A percentile compares a stretch with the other conserved stretches of the same genome.
Evolutionary conservation across 2,113 vertebrate species (phyloP).

Genomic region (Electrona antarctica): DNA sequence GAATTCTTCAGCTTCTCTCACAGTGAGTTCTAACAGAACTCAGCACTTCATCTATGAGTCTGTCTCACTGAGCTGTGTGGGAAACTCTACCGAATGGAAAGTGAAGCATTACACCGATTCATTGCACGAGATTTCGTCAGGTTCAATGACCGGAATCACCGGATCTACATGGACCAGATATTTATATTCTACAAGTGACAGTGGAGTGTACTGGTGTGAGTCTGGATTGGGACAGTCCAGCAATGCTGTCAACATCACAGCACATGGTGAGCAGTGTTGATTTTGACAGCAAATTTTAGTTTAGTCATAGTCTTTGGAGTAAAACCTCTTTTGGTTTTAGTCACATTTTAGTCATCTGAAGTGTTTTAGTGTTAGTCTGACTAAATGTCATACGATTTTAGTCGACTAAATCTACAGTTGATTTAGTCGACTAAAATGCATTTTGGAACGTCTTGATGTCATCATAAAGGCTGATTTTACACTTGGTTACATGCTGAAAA

Average conservation of each 20-base stretch:
- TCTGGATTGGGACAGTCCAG: conserved; percentile 43
- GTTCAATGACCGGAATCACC: background rate
- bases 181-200: fast-evolving
- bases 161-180: conserved; percentile 7
- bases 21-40: conserved; percentile 28
- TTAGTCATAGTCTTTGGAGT: no score
- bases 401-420: no score
- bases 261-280: background rate
- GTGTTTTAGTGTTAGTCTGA: no score
- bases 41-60: conserved; percentile 35
- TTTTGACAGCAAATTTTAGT: no score
- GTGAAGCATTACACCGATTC: background rate
- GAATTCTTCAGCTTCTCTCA: conserved; percentile 25
- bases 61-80: conserved; percentile 34
- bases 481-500: no score
- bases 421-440: no score
- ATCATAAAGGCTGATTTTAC: no score
- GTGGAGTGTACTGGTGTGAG: conserved; percentile 50
- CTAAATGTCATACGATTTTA: no score
- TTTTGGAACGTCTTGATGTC: no score
- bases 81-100: conserved; percentile 41
- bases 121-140: no score
- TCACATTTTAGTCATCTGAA: no score
- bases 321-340: no score
- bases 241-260: conserved; percentile 50